These are phyloP conservation scores for Sorex maritimensis DNA, from an alignment of 2,797 vertebrate species.

Conservation along the genomic window DNA sequence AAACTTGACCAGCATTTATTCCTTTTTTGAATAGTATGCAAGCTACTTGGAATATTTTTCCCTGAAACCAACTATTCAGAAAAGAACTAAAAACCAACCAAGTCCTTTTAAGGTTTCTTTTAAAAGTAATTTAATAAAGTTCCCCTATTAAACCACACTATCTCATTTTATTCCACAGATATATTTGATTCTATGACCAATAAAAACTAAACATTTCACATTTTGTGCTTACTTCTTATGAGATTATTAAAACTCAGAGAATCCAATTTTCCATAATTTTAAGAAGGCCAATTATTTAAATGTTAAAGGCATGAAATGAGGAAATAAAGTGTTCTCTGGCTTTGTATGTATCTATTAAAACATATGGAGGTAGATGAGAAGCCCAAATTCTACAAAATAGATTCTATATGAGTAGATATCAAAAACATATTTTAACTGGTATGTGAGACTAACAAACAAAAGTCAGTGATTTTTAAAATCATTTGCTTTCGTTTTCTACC, in stretches of 20 bases:
- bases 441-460: neutral
- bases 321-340: constrained; percentile 68
- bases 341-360: constrained; percentile 66
- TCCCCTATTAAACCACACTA: constrained; percentile 51
- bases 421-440: constrained; percentile 57
- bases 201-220: constrained; percentile 90
- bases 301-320: constrained; percentile 73
- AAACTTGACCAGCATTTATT: constrained; percentile 4
- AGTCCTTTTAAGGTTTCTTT: constrained; percentile 60
- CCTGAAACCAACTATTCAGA: constrained; percentile 59
- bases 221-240: constrained; percentile 89
- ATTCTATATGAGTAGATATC: neutral
- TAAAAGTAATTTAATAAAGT: constrained; percentile 76
- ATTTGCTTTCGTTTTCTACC: constrained; percentile 37
- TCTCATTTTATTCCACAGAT: constrained; percentile 77
- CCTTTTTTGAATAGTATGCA: constrained; percentile 22
- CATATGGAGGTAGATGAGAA: constrained; percentile 26
- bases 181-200: constrained; percentile 75
- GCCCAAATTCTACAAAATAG: constrained; percentile 38
- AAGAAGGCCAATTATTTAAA: constrained; percentile 85
- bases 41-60: constrained; percentile 72
- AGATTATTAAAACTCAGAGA: constrained; percentile 89
- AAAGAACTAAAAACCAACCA: constrained; percentile 64
- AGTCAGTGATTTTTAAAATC: constrained; percentile 26
- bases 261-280: constrained; percentile 88